These are phyloP conservation scores for Troides oblongomaculatus DNA, from an alignment of 2,888 invertebrate species.

Conservation along the genomic window DNA sequence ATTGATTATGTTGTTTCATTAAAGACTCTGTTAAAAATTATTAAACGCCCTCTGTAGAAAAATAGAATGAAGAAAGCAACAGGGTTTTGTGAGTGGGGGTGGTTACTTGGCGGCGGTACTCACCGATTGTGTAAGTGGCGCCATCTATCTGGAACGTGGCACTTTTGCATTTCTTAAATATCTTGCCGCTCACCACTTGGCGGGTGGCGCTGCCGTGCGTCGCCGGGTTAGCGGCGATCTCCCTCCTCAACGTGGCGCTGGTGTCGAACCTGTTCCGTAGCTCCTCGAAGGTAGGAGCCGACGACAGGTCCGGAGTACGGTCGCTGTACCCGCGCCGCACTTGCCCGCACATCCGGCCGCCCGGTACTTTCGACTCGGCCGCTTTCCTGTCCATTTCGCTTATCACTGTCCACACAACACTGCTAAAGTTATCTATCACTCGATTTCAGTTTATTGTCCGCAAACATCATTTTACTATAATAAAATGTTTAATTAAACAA, in stretches of 20 bases:
- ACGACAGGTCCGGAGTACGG: constrained; percentile 57
- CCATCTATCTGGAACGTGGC: constrained; percentile 93
- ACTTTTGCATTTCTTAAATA: constrained; percentile 91
- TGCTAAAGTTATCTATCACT: constrained; percentile 30
- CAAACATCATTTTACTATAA: constrained; percentile 26
- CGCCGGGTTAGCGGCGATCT: constrained; percentile 69
- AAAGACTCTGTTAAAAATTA: neutral
- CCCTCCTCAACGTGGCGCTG: constrained; percentile 64
- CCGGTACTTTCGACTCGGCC: constrained; percentile 38
- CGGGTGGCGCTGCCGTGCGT: constrained; percentile 74
- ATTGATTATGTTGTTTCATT: neutral
- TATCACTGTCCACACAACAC: constrained; percentile 33
- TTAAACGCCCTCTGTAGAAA: constrained; percentile 6
- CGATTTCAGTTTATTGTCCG: constrained; percentile 16
- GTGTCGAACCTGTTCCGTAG: constrained; percentile 69
- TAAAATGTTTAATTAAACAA: neutral
- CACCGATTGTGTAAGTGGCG: constrained; percentile 92
- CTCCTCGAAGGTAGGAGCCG: constrained; percentile 69
- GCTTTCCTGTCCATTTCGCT: constrained; percentile 46
- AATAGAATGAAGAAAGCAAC: neutral
- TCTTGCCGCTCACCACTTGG: constrained; percentile 77
- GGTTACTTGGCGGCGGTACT: constrained; percentile 46
- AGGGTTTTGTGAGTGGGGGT: neutral
- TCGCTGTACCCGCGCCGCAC: constrained; percentile 54
- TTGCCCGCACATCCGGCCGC: constrained; percentile 64